A percentile compares a stretch with the other conserved stretches of the same genome.
Evolutionary conservation across 2,888 invertebrate genomes (phyloP).

Genomic region (Rapana venosa): DNA sequence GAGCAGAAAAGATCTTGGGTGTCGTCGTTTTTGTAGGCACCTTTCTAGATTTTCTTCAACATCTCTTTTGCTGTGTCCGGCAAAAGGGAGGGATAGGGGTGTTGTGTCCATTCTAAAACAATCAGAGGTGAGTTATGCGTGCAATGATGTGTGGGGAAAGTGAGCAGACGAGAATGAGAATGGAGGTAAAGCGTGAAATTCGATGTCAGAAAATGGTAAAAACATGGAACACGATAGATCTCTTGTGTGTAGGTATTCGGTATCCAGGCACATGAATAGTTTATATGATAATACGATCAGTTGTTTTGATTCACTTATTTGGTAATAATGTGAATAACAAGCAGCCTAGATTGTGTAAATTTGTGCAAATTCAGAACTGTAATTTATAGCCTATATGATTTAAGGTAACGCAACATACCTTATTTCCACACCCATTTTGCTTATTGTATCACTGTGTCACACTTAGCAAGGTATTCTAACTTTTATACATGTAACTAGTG

Average conservation of each 20-base stretch:
- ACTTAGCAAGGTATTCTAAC: too few relatives aligned
- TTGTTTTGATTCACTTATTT: not conserved
- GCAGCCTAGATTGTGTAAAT: too few relatives aligned
- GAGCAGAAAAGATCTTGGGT: constrained; percentile 2
- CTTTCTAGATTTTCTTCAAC: not conserved
- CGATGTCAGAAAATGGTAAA: not conserved
- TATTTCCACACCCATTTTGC: too few relatives aligned
- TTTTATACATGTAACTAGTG: too few relatives aligned
- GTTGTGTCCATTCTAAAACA: not conserved
- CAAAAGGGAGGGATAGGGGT: not conserved
- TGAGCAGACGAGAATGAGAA: not conserved
- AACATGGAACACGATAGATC: not conserved
- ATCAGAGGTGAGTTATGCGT: not conserved
- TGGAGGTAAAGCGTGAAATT: not conserved
- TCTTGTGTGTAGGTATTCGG: not conserved
- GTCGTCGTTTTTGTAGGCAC: not conserved
- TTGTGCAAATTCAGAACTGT: too few relatives aligned
- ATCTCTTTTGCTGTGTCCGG: not conserved
- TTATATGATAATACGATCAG: not conserved
- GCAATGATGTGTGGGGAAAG: not conserved
- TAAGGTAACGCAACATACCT: too few relatives aligned
- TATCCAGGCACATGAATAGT: not conserved
- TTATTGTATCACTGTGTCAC: too few relatives aligned
- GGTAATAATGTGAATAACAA: too few relatives aligned
- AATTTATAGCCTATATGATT: too few relatives aligned